These are phyloP conservation scores for Heliothis subflexa DNA, from an alignment of 1,140 invertebrate genomes.

Conservation along the genomic window DNA sequence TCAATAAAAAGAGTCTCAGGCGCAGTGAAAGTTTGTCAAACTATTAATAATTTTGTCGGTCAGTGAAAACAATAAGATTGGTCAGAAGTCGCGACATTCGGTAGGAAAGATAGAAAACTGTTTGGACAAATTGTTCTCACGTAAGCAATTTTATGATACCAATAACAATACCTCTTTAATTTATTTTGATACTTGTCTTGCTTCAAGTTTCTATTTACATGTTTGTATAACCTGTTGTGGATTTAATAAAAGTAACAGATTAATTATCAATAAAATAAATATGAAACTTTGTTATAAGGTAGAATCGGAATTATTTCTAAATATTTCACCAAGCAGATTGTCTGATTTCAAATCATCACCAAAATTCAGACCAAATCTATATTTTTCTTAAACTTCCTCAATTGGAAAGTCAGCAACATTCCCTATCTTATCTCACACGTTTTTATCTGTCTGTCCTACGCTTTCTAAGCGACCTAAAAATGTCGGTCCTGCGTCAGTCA, in stretches of 20 bases:
- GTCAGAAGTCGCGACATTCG: conserved; percentile 41
- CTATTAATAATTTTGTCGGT: conserved; percentile 34
- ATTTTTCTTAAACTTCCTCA: not conserved
- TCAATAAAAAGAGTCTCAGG: conserved; percentile 4
- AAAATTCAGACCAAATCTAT: not conserved
- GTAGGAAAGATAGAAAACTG: no score
- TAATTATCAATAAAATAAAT: no score
- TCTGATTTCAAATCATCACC: not conserved
- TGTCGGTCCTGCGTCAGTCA: conserved; percentile 27
- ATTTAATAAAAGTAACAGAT: no score
- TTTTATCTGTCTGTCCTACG: conserved; percentile 19
- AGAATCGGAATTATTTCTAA: no score
- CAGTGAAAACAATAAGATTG: conserved; percentile 48
- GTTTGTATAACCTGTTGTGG: no score
- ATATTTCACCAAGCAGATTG: no score
- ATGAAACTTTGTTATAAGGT: no score
- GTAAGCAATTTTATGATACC: no score
- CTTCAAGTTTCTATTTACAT: no score
- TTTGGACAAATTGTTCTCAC: no score
- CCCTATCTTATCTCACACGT: conserved; percentile 7
- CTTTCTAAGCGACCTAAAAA: conserved; percentile 38
- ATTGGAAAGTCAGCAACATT: conserved; percentile 36
- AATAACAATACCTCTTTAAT: no score
- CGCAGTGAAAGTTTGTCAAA: conserved; percentile 43
- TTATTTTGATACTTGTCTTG: no score